Evolutionary conservation across 2,113 vertebrate species (phyloP).

Genomic region (Nasalis larvatus): DNA sequence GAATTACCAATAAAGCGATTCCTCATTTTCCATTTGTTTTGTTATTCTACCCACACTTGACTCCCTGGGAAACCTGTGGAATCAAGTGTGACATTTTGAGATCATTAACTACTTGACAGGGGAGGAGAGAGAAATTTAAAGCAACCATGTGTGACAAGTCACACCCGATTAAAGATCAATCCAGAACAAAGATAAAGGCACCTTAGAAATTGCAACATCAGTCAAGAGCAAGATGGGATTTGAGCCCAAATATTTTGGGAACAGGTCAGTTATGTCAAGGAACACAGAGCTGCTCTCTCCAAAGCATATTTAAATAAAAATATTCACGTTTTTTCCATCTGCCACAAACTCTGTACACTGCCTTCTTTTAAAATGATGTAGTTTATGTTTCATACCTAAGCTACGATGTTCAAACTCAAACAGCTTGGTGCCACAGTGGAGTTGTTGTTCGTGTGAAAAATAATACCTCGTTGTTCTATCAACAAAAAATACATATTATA

Average conservation of each 20-base stretch:
- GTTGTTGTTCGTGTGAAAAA: background rate
- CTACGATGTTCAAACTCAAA: conserved; percentile 55
- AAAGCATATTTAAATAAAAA: conserved; percentile 46
- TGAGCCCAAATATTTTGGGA: conserved; percentile 38
- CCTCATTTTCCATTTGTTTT: conserved; percentile 43
- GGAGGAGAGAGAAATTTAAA: conserved; percentile 75
- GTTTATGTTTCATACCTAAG: conserved; percentile 37
- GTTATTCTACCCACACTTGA: conserved; percentile 37
- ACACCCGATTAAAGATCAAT: conserved; percentile 68
- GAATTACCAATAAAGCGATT: background rate
- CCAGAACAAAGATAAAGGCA: conserved; percentile 65
- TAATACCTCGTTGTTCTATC: conserved; percentile 8
- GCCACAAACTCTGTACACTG: background rate
- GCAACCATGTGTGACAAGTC: conserved; percentile 72
- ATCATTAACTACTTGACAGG: conserved; percentile 74
- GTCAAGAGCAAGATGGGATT: conserved; percentile 41
- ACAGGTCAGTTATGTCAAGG: conserved; percentile 36
- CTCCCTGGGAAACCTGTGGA: conserved; percentile 68
- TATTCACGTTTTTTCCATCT: conserved; percentile 5
- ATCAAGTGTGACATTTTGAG: conserved; percentile 65
- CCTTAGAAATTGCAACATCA: conserved; percentile 59
- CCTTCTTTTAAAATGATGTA: conserved; percentile 24
- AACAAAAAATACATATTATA: background rate
- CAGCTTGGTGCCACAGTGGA: background rate
- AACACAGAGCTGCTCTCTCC: conserved; percentile 18